These are phyloP conservation scores for Zeuzera pyrina DNA, from an alignment of 2,888 invertebrate genomes.

Conservation along the genomic window DNA sequence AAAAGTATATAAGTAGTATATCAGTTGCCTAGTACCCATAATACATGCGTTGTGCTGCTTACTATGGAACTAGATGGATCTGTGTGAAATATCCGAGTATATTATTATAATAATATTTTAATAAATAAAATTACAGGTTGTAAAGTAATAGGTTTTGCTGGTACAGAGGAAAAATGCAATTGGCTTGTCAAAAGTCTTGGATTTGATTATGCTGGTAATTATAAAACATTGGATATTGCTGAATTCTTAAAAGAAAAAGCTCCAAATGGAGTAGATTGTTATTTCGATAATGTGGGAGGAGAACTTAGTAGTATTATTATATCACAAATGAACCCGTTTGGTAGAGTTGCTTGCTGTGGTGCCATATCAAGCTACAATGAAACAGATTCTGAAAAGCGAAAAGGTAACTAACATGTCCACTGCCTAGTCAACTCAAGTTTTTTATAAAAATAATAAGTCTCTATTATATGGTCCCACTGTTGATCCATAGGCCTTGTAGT, in stretches of 20 bases:
- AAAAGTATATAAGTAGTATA: too few relatives aligned
- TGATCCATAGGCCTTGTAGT: too few relatives aligned
- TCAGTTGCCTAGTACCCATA: too few relatives aligned
- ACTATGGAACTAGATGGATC: too few relatives aligned
- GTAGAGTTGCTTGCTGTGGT: slow-evolving; percentile 77
- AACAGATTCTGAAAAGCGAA: slow-evolving; percentile 53
- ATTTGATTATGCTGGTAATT: slow-evolving; percentile 81
- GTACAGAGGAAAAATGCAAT: slow-evolving; percentile 79
- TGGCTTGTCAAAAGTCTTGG: slow-evolving; percentile 77
- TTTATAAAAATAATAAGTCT: too few relatives aligned
- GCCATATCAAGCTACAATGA: slow-evolving; percentile 77
- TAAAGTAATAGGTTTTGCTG: slow-evolving; percentile 80
- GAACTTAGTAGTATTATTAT: slow-evolving; percentile 74
- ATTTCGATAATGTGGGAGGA: slow-evolving; percentile 85
- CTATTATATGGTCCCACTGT: too few relatives aligned
- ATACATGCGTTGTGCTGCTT: too few relatives aligned
- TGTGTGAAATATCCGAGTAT: too few relatives aligned
- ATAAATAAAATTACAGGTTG: too few relatives aligned
- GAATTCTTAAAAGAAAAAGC: slow-evolving; percentile 73
- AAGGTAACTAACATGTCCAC: too few relatives aligned
- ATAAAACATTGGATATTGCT: slow-evolving; percentile 74
- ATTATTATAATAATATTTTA: too few relatives aligned
- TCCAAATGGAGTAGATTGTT: slow-evolving; percentile 82
- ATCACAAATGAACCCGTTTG: slow-evolving; percentile 74
- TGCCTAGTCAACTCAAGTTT: too few relatives aligned